Evolutionary conservation across 2,888 invertebrate species (phyloP).

Genomic region (Villa cingulata): DNA sequence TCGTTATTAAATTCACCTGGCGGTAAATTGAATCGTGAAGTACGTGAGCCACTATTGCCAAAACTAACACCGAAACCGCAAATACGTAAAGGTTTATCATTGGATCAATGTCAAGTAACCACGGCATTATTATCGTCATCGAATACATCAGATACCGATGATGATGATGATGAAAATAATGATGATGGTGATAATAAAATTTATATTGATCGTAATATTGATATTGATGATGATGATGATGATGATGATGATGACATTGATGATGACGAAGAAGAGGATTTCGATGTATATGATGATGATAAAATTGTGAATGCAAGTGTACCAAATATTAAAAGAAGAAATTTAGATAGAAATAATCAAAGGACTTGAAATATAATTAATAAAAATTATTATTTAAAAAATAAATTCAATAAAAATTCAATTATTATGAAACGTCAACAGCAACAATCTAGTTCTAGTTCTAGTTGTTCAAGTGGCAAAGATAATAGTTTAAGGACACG

Average conservation of each 20-base stretch:
- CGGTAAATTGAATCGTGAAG: slow-evolving; percentile 18
- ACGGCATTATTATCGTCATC: slow-evolving; percentile 48
- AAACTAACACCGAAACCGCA: slow-evolving; percentile 46
- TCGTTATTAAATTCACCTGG: slow-evolving; percentile 12
- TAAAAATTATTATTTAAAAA: too few relatives aligned
- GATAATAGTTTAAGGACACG: slow-evolving; percentile 7
- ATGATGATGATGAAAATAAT: slow-evolving; percentile 1
- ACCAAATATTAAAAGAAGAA: neutral
- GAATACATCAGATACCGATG: slow-evolving; percentile 39
- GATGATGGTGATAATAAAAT: too few relatives aligned
- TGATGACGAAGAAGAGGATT: slow-evolving; percentile 7
- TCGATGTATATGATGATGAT: slow-evolving; percentile 27
- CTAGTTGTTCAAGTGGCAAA: slow-evolving; percentile 14
- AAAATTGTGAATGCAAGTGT: slow-evolving; percentile 32
- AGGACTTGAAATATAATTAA: neutral
- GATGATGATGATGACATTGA: too few relatives aligned
- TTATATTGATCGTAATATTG: too few relatives aligned
- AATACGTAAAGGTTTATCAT: slow-evolving; percentile 34
- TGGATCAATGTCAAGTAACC: slow-evolving; percentile 40
- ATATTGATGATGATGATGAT: slow-evolving; percentile 19
- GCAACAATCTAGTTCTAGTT: slow-evolving; percentile 22
- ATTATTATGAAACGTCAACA: too few relatives aligned
- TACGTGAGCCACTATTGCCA: slow-evolving; percentile 42
- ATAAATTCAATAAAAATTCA: too few relatives aligned
- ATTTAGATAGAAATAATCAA: neutral